phyloP scores from a whole-genome alignment of 2,113 vertebrate species.

The Mesoclemmys tuberculata region DNA sequence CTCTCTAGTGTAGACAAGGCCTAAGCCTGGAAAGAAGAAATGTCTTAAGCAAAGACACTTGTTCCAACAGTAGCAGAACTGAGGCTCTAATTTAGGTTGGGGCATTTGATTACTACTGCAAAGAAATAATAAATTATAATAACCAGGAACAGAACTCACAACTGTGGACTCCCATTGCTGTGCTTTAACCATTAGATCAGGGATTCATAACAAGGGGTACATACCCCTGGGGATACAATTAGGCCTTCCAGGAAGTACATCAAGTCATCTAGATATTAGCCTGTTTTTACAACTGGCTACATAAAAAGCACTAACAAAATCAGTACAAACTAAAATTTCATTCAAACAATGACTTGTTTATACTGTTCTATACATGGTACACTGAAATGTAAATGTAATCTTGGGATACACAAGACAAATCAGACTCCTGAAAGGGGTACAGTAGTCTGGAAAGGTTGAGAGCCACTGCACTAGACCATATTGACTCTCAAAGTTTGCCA shows the following conservation, averaged over 20 bases:
- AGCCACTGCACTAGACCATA: neutral
- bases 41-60: neutral
- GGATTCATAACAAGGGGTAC: neutral
- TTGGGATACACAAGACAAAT: no score
- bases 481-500: constrained; percentile 5
- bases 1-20: no score
- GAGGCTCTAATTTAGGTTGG: neutral
- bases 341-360: no score
- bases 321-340: no score
- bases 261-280: no score
- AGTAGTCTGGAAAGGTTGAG: no score
- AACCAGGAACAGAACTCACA: neutral
- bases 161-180: neutral
- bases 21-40: neutral
- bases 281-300: no score
- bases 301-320: no score
- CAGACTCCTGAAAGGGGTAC: no score
- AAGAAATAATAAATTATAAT: neutral
- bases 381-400: no score
- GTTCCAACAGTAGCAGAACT: neutral
- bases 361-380: no score
- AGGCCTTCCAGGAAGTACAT: no score
- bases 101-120: neutral
- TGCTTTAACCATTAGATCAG: neutral
- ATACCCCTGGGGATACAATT: neutral